Evolutionary conservation across 2,888 invertebrate genomes (phyloP).

Genomic region (Melipona bicolor): DNA sequence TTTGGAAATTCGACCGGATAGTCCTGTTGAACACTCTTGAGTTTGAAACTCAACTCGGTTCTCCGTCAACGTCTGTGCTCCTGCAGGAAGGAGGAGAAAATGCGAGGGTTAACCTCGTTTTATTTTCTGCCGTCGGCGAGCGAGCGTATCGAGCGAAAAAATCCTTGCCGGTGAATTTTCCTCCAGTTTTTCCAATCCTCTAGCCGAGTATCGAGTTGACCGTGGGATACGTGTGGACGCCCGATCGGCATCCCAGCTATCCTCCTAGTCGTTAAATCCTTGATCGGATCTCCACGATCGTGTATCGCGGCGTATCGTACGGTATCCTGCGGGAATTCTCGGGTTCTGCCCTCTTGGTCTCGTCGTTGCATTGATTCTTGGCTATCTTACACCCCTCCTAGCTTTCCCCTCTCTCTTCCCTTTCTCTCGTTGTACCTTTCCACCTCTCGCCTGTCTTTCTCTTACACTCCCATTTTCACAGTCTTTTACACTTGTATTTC

Average conservation of each 20-base stretch:
- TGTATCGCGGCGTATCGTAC: conserved; percentile 56
- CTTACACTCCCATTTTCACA: background rate
- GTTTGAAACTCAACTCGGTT: too few relatives aligned
- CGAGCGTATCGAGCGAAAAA: conserved; percentile 9
- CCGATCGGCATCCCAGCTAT: conserved; percentile 46
- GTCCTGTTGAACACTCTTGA: too few relatives aligned
- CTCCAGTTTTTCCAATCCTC: conserved; percentile 47
- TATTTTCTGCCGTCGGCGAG: background rate
- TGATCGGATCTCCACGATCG: conserved; percentile 59
- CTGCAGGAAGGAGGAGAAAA: background rate
- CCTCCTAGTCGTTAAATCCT: conserved; percentile 53
- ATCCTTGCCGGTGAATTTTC: conserved; percentile 41
- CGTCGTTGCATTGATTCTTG: conserved; percentile 80
- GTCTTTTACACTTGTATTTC: background rate
- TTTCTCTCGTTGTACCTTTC: background rate
- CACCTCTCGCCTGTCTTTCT: background rate
- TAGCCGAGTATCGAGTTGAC: conserved; percentile 39
- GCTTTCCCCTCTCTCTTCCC: background rate
- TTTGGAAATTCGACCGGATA: too few relatives aligned
- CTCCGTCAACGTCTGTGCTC: background rate
- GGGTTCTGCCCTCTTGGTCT: conserved; percentile 74
- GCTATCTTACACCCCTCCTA: conserved; percentile 33
- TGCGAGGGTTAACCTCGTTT: background rate
- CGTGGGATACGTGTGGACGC: conserved; percentile 32
- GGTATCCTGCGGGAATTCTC: conserved; percentile 80